Evolutionary conservation across 2,113 vertebrate genomes (phyloP).

Genomic region (Tyto alba): DNA sequence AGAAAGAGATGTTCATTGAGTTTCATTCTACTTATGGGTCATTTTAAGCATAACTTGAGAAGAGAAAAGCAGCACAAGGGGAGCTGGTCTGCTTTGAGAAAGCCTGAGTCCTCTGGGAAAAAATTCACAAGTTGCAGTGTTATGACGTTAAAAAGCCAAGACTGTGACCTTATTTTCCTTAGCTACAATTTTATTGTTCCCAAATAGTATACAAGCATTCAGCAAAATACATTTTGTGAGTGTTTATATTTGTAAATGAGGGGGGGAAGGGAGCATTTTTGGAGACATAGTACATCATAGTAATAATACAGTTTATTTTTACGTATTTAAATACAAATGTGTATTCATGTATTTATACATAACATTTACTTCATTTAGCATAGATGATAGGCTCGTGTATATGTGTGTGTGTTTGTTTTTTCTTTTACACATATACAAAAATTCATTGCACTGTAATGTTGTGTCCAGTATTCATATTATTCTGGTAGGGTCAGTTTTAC

Average conservation of each 20-base stretch:
- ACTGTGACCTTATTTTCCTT: background rate
- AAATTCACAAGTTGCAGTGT: background rate
- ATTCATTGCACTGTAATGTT: background rate
- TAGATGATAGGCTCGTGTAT: background rate
- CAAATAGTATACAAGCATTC: background rate
- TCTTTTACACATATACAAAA: background rate
- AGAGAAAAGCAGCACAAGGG: constrained; percentile 3
- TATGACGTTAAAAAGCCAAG: background rate
- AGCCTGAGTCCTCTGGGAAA: background rate
- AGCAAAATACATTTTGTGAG: background rate
- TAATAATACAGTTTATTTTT: background rate
- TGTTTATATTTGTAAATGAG: background rate
- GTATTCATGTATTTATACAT: background rate
- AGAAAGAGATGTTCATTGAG: constrained; percentile 23
- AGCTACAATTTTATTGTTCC: background rate
- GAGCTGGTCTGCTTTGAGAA: constrained; percentile 1
- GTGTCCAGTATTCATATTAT: background rate
- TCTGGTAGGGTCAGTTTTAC: background rate
- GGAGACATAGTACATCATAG: background rate
- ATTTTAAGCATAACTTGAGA: constrained; percentile 51
- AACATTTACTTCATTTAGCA: background rate
- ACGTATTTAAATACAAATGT: background rate
- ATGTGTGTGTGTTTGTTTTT: background rate
- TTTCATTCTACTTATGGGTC: constrained; percentile 17
- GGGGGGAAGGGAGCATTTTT: background rate